phyloP scores from a whole-genome alignment of 2,113 vertebrate species.

The Nanorana parkeri region DNA sequence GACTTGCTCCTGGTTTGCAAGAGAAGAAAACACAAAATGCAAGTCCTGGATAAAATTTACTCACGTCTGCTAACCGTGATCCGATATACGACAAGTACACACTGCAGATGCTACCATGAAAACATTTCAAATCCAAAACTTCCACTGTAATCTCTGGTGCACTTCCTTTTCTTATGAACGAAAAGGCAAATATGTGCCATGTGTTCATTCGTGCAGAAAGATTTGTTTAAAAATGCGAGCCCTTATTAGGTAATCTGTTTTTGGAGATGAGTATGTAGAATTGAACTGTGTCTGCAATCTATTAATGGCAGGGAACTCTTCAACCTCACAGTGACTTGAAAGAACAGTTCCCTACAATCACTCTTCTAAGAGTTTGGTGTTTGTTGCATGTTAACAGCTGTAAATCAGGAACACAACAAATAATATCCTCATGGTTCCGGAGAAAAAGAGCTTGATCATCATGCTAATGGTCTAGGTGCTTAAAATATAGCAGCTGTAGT shows the following conservation, averaged over 20 bases:
- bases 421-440: neutral
- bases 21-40: neutral
- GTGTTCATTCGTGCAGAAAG: constrained; percentile 56
- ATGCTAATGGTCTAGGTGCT: too few species aligned
- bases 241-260: constrained; percentile 79
- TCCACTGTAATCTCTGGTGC: constrained; percentile 45
- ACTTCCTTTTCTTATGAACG: constrained; percentile 61
- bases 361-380: constrained; percentile 19
- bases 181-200: constrained; percentile 59
- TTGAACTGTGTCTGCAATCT: constrained; percentile 69
- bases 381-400: neutral
- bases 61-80: constrained; percentile 17
- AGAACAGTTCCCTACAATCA: constrained; percentile 70
- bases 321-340: constrained; percentile 68
- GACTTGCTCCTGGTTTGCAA: neutral
- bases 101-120: constrained; percentile 30
- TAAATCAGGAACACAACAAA: neutral
- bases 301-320: constrained; percentile 71
- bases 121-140: constrained; percentile 33
- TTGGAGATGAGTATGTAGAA: constrained; percentile 69
- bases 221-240: constrained; percentile 69
- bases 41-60: constrained; percentile 18
- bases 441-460: too few species aligned
- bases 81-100: constrained; percentile 3
- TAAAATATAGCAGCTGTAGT: too few species aligned